phyloP scores from a whole-genome alignment of 2,113 vertebrate species.

The Drymodes brunneopygia region DNA sequence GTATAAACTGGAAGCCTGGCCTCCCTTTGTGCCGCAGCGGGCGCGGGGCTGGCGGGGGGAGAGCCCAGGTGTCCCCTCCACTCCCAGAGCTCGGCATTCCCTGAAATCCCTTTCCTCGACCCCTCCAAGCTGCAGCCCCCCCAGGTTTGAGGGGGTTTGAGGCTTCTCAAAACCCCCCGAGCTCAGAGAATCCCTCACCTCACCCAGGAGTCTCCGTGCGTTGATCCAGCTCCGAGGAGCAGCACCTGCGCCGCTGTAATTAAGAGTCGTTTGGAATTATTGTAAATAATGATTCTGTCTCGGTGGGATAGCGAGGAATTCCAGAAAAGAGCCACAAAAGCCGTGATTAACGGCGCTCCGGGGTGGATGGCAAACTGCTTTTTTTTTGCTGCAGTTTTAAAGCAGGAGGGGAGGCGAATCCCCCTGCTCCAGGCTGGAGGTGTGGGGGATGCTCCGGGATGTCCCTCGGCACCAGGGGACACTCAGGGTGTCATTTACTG shows the following conservation, averaged over 20 bases:
- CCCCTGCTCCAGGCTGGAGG: background rate
- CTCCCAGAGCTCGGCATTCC: background rate
- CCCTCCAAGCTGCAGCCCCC: background rate
- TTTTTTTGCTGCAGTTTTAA: background rate
- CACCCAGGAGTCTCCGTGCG: background rate
- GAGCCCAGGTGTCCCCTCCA: background rate
- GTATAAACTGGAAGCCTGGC: conserved; percentile 66
- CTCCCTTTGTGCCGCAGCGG: conserved; percentile 24
- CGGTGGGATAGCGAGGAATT: background rate
- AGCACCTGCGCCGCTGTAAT: background rate
- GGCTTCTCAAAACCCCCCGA: background rate
- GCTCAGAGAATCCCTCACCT: background rate
- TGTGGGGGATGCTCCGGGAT: accelerated
- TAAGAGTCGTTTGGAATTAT: background rate
- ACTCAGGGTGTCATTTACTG: background rate
- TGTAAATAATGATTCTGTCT: background rate
- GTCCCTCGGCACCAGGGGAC: background rate
- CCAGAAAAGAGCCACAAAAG: background rate
- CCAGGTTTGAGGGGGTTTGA: background rate
- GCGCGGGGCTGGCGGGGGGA: too few relatives aligned
- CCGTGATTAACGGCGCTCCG: background rate
- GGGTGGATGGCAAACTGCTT: background rate
- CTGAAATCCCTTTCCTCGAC: accelerated
- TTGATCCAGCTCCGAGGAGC: background rate
- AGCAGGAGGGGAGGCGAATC: background rate